These are phyloP conservation scores for Parnassius mnemosyne DNA, from an alignment of 2,888 invertebrate species.

Conservation along the genomic window DNA sequence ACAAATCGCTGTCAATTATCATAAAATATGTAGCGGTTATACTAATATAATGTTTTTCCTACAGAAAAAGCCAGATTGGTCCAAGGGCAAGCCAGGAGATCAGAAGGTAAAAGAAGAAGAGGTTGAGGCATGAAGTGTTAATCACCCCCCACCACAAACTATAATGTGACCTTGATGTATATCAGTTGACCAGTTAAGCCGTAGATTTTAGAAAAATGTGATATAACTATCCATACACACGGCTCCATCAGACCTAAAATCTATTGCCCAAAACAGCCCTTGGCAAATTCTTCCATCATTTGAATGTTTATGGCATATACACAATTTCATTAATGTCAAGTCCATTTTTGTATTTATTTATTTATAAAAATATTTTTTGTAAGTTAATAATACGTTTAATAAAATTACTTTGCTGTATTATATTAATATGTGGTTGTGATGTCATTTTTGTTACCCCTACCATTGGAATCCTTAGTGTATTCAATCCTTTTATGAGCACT, in stretches of 20 bases:
- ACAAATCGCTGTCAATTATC: too few relatives aligned
- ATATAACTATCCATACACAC: constrained; percentile 45
- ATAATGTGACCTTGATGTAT: constrained; percentile 61
- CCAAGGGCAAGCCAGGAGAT: constrained; percentile 93
- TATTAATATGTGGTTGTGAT: constrained; percentile 51
- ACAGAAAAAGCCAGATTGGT: constrained; percentile 97
- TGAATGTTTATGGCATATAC: constrained; percentile 55
- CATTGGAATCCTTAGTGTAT: constrained; percentile 1
- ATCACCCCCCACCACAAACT: constrained; percentile 51
- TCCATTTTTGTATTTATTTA: constrained; percentile 65
- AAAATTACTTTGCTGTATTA: constrained; percentile 75
- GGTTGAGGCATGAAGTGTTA: constrained; percentile 88
- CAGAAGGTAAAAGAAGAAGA: constrained; percentile 92
- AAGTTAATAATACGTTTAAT: constrained; percentile 72
- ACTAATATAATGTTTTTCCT: constrained; percentile 51
- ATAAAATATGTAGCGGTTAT: too few relatives aligned
- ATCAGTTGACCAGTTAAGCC: constrained; percentile 58
- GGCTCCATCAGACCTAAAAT: constrained; percentile 33
- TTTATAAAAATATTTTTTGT: constrained; percentile 72
- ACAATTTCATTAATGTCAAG: constrained; percentile 56
- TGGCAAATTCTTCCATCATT: constrained; percentile 46
- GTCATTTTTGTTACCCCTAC: constrained; percentile 45
- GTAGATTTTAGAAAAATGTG: constrained; percentile 55
- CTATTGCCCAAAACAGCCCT: constrained; percentile 27
- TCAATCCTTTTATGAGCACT: not conserved